Percentiles rank a stretch among this genome's conserved stretches.
Conservation (phyloP, 2,888 invertebrate species). For the Clanis bilineata region DNA sequence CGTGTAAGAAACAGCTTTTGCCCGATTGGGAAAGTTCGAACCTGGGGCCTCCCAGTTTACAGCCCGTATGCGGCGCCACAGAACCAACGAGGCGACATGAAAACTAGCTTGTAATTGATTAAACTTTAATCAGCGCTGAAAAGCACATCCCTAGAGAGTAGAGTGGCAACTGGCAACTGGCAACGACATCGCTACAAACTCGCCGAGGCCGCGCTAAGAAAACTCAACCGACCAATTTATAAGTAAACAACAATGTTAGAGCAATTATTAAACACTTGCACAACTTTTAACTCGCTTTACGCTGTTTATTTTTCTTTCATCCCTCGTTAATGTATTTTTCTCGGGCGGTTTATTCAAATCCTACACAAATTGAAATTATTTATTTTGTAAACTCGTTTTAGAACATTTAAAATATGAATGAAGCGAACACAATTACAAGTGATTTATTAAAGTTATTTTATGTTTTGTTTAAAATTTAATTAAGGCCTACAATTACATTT, state of each 20-base stretch:
- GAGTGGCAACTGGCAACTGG: not conserved
- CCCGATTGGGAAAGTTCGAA: no score
- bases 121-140: no score
- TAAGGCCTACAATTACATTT: not conserved
- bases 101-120: no score
- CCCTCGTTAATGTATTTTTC: conserved; percentile 6
- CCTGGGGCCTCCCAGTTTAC: no score
- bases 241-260: conserved; percentile 30
- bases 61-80: no score
- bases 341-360: not conserved
- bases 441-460: not conserved
- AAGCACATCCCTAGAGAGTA: not conserved
- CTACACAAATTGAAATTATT: conserved; percentile 1
- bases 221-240: conserved; percentile 21
- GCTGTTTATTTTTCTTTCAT: conserved; percentile 29
- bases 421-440: not conserved
- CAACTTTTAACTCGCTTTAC: conserved; percentile 21
- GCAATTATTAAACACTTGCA: conserved; percentile 27
- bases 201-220: conserved; percentile 19
- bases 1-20: no score
- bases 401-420: not conserved
- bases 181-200: not conserved
- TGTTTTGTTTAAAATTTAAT: not conserved
- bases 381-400: not conserved
- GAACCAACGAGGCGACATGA: no score